Base-by-base conservation (phyloP, 1,140 invertebrate genomes). In the Orius insidiosus region DNA sequence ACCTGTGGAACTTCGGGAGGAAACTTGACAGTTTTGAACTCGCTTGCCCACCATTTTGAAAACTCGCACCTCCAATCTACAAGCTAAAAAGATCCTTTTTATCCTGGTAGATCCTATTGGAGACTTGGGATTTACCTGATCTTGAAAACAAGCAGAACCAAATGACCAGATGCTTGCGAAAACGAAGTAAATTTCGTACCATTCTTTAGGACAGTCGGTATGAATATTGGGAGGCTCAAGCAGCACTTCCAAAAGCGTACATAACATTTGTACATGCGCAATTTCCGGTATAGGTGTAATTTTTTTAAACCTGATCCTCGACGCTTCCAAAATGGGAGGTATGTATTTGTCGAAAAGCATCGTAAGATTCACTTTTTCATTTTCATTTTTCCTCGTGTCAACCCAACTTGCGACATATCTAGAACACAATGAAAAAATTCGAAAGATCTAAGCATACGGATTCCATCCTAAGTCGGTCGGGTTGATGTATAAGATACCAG, bases 381-480 rank as follows among this genome's bases (percentile, higher is more conserved):
- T 67, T 50, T 74, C 67, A 40, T 74, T 69, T 15, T 68, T 73
- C n/a, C 71, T 64, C 1, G 76, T 85, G 41, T 95, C 89, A 54
- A 94, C 80, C 93, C 92, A 97, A 39, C 85, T 92, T 5, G 80
- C 74, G 1, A 94, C 81, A 59, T 53, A 57, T 34, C 55, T 57
- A 47, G 40, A 51, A 37, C 11, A 42, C 10, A 39, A 34, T 37
- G 24, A 24, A 4, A 24, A 24, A 24, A 7, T n/a, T n/a, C n/a
- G n/a, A n/a, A n/a, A n/a, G 30, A 42, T 19, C 5, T n/a, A n/a
- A n/a, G 72, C 78, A 75, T 69, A 94, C 73, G 92, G 88, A 64
- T 85, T 93, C 89, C 90, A 96, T 2, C 90, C 90, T n/a, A 97
- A 69, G 67, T 97, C 90, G 53, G 83, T 78, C 1, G 88, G 82